phyloP scores from a whole-genome alignment of 2,888 invertebrate species.

The Polymixis lichenea region DNA sequence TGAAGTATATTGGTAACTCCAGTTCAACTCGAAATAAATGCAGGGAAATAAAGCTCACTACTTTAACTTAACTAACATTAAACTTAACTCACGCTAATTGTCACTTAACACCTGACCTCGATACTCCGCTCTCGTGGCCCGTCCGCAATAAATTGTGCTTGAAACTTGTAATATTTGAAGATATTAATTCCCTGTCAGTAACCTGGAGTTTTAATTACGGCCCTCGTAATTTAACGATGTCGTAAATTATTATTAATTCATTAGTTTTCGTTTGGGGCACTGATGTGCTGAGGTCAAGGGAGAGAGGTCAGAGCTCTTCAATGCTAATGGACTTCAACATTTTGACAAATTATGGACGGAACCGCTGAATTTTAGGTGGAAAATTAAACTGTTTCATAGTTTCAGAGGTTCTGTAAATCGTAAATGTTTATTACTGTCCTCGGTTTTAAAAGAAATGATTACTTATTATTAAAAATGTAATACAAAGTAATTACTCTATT shows the following conservation, averaged over 20 bases:
- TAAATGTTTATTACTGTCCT: constrained; percentile 19
- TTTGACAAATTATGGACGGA: constrained; percentile 43
- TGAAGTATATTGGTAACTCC: not conserved
- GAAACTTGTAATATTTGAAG: constrained; percentile 69
- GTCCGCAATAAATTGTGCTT: constrained; percentile 65
- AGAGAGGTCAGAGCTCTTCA: constrained; percentile 30
- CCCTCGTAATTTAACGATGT: constrained; percentile 60
- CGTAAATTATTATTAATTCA: constrained; percentile 65
- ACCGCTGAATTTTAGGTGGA: constrained; percentile 2
- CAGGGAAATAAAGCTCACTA: not conserved
- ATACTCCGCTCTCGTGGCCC: constrained; percentile 46
- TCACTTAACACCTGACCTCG: constrained; percentile 47
- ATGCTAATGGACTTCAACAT: constrained; percentile 36
- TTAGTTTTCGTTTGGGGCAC: constrained; percentile 50
- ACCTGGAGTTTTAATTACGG: constrained; percentile 68
- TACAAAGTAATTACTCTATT: no score
- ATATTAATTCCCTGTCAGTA: constrained; percentile 69
- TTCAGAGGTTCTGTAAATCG: not conserved
- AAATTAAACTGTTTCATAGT: constrained; percentile 21
- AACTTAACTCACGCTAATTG: constrained; percentile 6
- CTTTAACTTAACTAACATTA: constrained; percentile 15
- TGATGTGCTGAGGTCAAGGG: constrained; percentile 43
- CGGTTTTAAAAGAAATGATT: not conserved
- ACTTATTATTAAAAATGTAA: no score
- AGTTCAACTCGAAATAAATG: not conserved